Evolutionary conservation across 2,113 vertebrate genomes (phyloP).

Genomic region (Grallaria varia): DNA sequence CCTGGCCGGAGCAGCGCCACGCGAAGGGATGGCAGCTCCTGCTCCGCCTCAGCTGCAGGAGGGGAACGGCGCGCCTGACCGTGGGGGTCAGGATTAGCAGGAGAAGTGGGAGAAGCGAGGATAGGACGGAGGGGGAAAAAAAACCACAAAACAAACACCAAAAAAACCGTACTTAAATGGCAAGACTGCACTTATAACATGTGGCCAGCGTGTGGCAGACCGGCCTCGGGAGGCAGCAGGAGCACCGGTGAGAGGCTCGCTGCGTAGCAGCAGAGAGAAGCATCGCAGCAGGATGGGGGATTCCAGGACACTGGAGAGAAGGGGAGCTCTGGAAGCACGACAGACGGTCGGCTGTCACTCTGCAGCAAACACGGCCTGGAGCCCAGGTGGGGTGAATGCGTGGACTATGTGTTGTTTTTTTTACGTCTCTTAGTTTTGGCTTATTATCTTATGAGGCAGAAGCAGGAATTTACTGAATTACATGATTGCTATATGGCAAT

Average conservation of each 20-base stretch:
- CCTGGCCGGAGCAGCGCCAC: not conserved
- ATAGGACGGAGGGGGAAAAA: not conserved
- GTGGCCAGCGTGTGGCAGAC: not conserved
- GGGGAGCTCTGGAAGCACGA: conserved; percentile 24
- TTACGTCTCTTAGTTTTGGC: not conserved
- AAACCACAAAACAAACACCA: no score
- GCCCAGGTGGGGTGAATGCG: conserved; percentile 31
- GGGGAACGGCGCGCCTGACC: not conserved
- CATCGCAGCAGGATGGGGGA: conserved; percentile 54
- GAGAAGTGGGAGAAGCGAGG: not conserved
- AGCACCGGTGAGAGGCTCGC: not conserved
- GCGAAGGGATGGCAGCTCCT: not conserved
- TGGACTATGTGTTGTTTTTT: not conserved
- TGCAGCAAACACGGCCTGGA: conserved; percentile 42
- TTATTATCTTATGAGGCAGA: not conserved
- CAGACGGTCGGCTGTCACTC: not conserved
- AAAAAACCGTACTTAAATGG: no score
- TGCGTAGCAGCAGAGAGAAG: conserved; percentile 17
- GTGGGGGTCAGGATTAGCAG: not conserved
- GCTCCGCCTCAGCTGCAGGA: not conserved
- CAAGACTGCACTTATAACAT: not conserved
- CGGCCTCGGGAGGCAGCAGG: conserved; percentile 3
- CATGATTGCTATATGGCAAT: not conserved
- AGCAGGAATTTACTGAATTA: not conserved
- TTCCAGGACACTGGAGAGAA: not conserved